Base-by-base conservation (phyloP, 1,140 invertebrate species). In the Papilio xuthus region DNA sequence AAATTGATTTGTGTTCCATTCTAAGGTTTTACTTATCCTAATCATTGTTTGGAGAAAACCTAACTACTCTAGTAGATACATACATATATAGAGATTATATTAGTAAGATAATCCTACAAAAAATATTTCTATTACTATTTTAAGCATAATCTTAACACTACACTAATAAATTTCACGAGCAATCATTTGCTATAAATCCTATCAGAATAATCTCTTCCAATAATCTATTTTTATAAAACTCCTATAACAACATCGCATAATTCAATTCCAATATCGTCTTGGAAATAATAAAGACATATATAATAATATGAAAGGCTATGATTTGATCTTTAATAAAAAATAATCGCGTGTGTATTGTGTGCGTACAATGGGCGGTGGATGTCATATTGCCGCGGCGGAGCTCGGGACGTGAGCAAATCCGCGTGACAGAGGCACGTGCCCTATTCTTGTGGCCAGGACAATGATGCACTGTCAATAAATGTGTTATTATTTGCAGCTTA, bases 391-490 rank as follows among this genome's bases (percentile, higher is more conserved):
- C 56, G 56, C 41, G 20, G 42, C 47, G 80, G 75, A 78, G 63
- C 67, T 70, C 71, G 75, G 75, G 79, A 80, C 82, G 83, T 80
- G 86, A 79, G 77, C 86, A 85, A 88, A 85, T 78, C 80, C 75
- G 78, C 86, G 86, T 89, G 87, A 86, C 77, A 85, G 73, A 60
- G 79, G 77, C 86, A 89, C 87, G 86, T 86, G 69, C 80, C 56
- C 77, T 76, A 80, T 80, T 85, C 79, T 81, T 77, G 71, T 78
- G 53, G 18, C 12, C 6, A 76, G 37, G 20, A 23, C 32, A 63
- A 72, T n/a, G 73, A 80, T 71, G n/a, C 44, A 78, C 4, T 7
- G 3, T 0, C 2, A 76, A 74, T 79, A 23, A 73, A 79, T 71
- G 50, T 42, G 23, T 67, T 23, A 32, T 15, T 28, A 12, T 28